Evolutionary conservation across 2,888 invertebrate genomes (phyloP), one percentile per base, ranked within the genome.

Genomic region (Drosophila paramelanica): DNA sequence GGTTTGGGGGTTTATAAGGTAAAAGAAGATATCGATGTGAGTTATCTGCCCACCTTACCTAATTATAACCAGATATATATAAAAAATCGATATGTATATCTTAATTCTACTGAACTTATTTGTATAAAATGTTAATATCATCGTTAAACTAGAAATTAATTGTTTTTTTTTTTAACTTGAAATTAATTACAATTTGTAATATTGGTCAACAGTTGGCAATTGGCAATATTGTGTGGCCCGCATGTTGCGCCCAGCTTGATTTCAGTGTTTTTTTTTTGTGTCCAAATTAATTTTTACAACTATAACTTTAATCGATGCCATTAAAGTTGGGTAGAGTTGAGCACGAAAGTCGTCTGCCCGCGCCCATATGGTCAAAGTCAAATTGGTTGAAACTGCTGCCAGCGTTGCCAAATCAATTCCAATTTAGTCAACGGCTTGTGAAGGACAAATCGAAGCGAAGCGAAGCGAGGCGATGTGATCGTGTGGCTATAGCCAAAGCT

Each of bases 331-430:
- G 53, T 43, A 6, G 46, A 53, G 31, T 43, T 8, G 46, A 25
- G 42, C 42, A 14, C 25, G 60, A 71, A 79, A 62, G 55, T 73
- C 81, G 68, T 84, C 88, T 81, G 85, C 88, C 67, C 68, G 79
- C 75, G 88, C 86, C 88, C 88, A 82, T 79, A 85, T 82, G 81
- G 81, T 75, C 74, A 56, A 64, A 87, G 69, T 52, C 51, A 58
- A 67, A 64, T 58, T 58, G 46, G 46, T 25, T 66, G 17, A 53
- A 52, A 58, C 49, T 61, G 76, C 61, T 67, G 64, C 72, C 77
- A 65, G 67, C 67, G 89, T 76, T 84, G 84, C 84, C 84, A 85
- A 89, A 88, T 81, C 88, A 77, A 77, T 88, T 79, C 89, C 88
- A 89, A 89, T 84, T 89, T 77, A 81, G 84, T 88, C 81, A 87